These are phyloP conservation scores for Ondatra zibethicus DNA, from an alignment of 2,113 vertebrate species.

Conservation along the genomic window DNA sequence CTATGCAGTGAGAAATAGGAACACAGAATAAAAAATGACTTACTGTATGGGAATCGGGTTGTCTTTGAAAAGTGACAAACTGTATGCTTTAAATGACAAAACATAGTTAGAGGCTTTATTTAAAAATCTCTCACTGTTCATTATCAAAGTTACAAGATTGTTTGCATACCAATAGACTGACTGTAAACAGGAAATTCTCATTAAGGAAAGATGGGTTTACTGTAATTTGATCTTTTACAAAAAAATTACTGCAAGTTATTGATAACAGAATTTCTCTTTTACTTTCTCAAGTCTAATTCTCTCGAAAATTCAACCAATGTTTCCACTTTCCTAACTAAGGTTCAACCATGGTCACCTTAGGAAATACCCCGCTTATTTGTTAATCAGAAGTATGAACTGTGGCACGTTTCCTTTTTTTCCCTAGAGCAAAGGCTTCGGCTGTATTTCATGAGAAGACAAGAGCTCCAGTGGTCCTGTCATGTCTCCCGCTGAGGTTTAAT, in stretches of 20 bases:
- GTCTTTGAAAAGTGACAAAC: slow-evolving; percentile 81
- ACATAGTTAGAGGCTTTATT: slow-evolving; percentile 84
- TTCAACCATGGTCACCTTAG: slow-evolving; percentile 84
- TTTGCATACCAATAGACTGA: slow-evolving; percentile 87
- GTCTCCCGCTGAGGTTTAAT: slow-evolving; percentile 84
- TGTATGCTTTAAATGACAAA: slow-evolving; percentile 86
- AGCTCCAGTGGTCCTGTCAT: slow-evolving; percentile 83
- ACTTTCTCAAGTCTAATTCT: slow-evolving; percentile 83
- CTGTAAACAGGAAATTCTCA: slow-evolving; percentile 89
- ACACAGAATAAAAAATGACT: slow-evolving; percentile 75
- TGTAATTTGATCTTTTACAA: slow-evolving; percentile 88
- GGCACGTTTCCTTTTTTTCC: slow-evolving; percentile 86
- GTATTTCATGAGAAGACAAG: slow-evolving; percentile 85
- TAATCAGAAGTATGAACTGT: slow-evolving; percentile 87
- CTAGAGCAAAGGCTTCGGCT: slow-evolving; percentile 83
- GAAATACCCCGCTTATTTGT: slow-evolving; percentile 88
- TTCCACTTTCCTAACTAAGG: slow-evolving; percentile 84
- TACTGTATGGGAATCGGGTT: slow-evolving; percentile 78
- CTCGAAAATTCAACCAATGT: slow-evolving; percentile 88
- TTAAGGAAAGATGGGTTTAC: slow-evolving; percentile 88
- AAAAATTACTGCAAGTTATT: slow-evolving; percentile 85
- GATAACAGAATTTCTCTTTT: slow-evolving; percentile 86
- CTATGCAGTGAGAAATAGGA: slow-evolving; percentile 73
- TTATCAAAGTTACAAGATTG: slow-evolving; percentile 89
- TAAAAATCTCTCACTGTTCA: slow-evolving; percentile 87